phyloP scores from a whole-genome alignment of 2,797 vertebrate genomes.

The Mormyrus proboscirostris region DNA sequence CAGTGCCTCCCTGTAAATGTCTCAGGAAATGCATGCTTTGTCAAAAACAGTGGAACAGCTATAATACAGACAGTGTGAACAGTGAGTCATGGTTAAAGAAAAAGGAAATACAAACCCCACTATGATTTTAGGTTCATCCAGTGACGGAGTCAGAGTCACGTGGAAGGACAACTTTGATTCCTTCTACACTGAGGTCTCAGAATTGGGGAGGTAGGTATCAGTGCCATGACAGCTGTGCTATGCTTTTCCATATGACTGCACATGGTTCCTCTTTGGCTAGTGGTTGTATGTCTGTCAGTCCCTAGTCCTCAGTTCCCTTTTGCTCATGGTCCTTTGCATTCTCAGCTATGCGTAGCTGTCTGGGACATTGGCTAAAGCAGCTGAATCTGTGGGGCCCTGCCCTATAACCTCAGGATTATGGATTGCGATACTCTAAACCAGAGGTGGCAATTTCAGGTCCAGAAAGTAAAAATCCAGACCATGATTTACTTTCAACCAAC shows the following conservation, averaged over 20 bases:
- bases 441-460: too few species aligned
- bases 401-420: not conserved
- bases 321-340: not conserved
- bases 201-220: slow-evolving; percentile 81
- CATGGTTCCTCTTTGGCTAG: not conserved
- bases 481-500: too few species aligned
- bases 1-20: not conserved
- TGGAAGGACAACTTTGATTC: slow-evolving; percentile 97
- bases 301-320: not conserved
- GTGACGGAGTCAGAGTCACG: slow-evolving; percentile 83
- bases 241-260: not conserved
- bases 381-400: not conserved
- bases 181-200: slow-evolving; percentile 86
- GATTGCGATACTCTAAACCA: not conserved
- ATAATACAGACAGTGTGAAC: not conserved
- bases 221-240: not conserved
- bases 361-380: not conserved
- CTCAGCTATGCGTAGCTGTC: not conserved
- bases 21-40: not conserved
- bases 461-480: too few species aligned
- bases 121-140: slow-evolving; percentile 71
- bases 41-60: not conserved
- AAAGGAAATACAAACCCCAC: not conserved
- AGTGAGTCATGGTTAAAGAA: not conserved
- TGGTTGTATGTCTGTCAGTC: not conserved